Percentiles rank a stretch among this genome's conserved stretches.
Conservation (phyloP, 2,113 vertebrate genomes). For the Dipodomys ordii region DNA sequence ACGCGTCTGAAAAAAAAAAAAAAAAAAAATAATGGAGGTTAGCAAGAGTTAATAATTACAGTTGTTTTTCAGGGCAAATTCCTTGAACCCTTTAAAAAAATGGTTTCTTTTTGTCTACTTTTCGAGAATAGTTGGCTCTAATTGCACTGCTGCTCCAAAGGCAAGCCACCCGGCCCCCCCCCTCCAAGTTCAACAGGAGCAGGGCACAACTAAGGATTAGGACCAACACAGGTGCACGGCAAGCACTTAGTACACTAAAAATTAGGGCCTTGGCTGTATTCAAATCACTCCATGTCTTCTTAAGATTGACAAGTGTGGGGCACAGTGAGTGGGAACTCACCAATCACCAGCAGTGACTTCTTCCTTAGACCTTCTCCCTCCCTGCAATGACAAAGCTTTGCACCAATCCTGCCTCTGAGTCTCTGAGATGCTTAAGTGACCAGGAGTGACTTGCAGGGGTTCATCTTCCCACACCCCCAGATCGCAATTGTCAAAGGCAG, state of each 20-base stretch:
- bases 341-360: background rate
- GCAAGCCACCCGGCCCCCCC: background rate
- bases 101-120: conserved; percentile 7
- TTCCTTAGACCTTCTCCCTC: background rate
- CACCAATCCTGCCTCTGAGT: background rate
- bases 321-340: background rate
- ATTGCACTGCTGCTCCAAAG: background rate
- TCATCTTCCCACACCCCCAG: background rate
- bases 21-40: too few relatives aligned
- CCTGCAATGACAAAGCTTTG: background rate
- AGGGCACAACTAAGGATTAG: background rate
- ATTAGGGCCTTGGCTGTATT: background rate
- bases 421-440: background rate
- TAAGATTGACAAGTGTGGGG: background rate
- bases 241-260: background rate
- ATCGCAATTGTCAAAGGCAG: background rate
- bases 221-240: background rate
- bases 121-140: background rate
- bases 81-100: background rate
- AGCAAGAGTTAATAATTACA: background rate
- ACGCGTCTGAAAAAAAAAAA: too few relatives aligned
- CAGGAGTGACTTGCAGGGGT: background rate
- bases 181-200: too few relatives aligned
- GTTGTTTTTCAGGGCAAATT: background rate
- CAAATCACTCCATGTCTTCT: background rate